These are phyloP conservation scores for Olivierus martensii DNA, from an alignment of 1,140 invertebrate species.

Conservation along the genomic window DNA sequence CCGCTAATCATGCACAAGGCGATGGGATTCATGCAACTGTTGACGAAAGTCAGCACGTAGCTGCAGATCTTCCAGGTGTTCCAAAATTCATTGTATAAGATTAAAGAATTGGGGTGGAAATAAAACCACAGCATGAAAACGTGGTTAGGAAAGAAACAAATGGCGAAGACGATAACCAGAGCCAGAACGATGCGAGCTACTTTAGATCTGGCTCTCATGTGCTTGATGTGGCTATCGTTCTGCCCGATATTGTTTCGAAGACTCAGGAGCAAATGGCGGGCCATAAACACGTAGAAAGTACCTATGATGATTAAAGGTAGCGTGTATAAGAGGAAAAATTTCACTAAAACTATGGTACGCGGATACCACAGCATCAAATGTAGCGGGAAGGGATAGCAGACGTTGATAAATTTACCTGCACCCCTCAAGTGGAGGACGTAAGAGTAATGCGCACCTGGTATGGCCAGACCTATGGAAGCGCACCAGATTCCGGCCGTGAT, in stretches of 20 bases:
- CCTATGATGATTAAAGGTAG: constrained; percentile 66
- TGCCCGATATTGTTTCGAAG: constrained; percentile 46
- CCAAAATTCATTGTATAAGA: constrained; percentile 71
- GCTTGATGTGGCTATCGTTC: constrained; percentile 28
- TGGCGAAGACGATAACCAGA: constrained; percentile 74
- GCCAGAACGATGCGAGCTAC: constrained; percentile 76
- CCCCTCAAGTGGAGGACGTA: constrained; percentile 43
- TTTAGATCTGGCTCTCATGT: constrained; percentile 3
- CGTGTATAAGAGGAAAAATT: constrained; percentile 71
- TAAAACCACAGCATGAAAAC: constrained; percentile 80
- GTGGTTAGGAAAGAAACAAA: constrained; percentile 75
- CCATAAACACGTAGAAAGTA: constrained; percentile 74
- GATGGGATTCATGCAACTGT: constrained; percentile 62
- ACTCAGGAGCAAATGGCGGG: constrained; percentile 61
- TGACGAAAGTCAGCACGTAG: constrained; percentile 70
- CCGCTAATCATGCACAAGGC: constrained; percentile 82
- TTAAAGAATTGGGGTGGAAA: constrained; percentile 50
- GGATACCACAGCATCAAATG: constrained; percentile 52
- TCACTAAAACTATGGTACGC: constrained; percentile 48
- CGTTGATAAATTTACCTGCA: constrained; percentile 35
- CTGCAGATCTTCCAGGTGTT: constrained; percentile 65
- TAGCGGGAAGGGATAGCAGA: constrained; percentile 64
- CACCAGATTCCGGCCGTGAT: constrained; percentile 51
- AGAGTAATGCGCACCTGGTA: constrained; percentile 59
- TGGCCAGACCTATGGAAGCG: constrained; percentile 53